These are phyloP conservation scores for Drosophila kambysellisi DNA, from an alignment of 2,888 invertebrate species.

Conservation along the genomic window DNA sequence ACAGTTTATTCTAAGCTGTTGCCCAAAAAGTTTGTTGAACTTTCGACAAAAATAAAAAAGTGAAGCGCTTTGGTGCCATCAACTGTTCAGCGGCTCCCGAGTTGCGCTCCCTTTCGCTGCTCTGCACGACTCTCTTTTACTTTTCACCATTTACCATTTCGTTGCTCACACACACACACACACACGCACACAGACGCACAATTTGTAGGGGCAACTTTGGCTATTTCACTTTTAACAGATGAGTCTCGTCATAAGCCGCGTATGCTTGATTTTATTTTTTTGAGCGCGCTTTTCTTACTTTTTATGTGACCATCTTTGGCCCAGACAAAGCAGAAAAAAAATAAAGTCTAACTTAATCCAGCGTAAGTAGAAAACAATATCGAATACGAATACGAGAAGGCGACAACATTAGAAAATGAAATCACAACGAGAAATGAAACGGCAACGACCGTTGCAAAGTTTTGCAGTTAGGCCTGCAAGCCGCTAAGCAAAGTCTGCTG, in stretches of 20 bases:
- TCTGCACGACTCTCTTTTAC: conserved; percentile 51
- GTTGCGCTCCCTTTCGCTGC: conserved; percentile 58
- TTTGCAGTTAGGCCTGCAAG: conserved; percentile 31
- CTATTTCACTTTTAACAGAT: conserved; percentile 67
- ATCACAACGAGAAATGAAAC: conserved; percentile 67
- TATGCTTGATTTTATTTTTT: conserved; percentile 69
- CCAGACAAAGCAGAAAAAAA: conserved; percentile 22
- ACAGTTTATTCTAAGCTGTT: conserved; percentile 60
- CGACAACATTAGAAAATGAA: conserved; percentile 72
- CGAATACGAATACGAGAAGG: conserved; percentile 34
- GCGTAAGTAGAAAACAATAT: conserved; percentile 58
- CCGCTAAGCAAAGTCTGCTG: conserved; percentile 67
- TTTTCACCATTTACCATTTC: conserved; percentile 47
- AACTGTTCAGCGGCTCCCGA: conserved; percentile 19
- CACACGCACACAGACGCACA: conserved; percentile 8
- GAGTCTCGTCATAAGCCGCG: conserved; percentile 55
- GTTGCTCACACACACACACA: conserved; percentile 23
- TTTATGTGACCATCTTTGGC: conserved; percentile 52
- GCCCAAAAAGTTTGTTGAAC: conserved; percentile 72
- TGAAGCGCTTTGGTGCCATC: conserved; percentile 54
- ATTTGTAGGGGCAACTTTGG: conserved; percentile 23
- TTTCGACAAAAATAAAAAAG: conserved; percentile 59
- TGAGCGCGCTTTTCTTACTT: conserved; percentile 44
- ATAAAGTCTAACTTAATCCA: conserved; percentile 42
- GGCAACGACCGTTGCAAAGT: conserved; percentile 74